phyloP scores from a whole-genome alignment of 30 jellyfish, hydroid and myxozoan genomes.

The Rhopilema esculentum region DNA sequence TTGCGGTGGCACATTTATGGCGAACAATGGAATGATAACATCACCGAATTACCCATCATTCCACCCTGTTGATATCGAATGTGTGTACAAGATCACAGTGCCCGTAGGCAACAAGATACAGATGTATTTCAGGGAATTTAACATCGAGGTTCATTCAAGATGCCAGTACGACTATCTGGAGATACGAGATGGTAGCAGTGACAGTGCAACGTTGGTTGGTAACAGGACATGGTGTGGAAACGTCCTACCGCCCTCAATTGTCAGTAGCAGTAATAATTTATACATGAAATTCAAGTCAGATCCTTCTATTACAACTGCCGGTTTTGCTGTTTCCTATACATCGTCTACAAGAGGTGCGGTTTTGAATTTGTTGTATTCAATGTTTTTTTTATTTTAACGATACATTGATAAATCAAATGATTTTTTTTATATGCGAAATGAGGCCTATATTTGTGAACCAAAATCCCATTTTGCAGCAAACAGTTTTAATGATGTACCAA shows the following conservation, averaged over 20 bases:
- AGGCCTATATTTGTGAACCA: too few relatives aligned
- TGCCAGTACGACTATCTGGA: conserved; percentile 75
- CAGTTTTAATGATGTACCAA: too few relatives aligned
- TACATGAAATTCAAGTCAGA: conserved; percentile 66
- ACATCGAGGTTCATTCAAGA: conserved; percentile 60
- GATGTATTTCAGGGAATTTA: conserved; percentile 50
- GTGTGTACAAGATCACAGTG: conserved; percentile 64
- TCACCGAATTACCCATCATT: conserved; percentile 78
- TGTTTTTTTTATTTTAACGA: too few relatives aligned
- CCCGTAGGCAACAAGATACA: conserved; percentile 62
- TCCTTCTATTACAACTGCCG: conserved; percentile 25
- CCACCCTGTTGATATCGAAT: conserved; percentile 59
- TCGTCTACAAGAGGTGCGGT: conserved; percentile 57
- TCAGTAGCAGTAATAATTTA: conserved; percentile 65
- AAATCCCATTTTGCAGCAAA: too few relatives aligned
- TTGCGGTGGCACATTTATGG: conserved; percentile 81
- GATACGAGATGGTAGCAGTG: conserved; percentile 70
- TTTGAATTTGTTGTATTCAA: too few relatives aligned
- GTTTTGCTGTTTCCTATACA: conserved; percentile 68
- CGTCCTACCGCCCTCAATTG: conserved; percentile 54
- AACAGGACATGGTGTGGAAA: conserved; percentile 57
- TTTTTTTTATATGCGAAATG: too few relatives aligned
- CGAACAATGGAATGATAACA: conserved; percentile 51
- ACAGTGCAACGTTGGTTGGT: conserved; percentile 52
- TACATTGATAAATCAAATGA: too few relatives aligned